Base-by-base conservation (phyloP, 2,888 invertebrate species). In the Erebia aethiops region DNA sequence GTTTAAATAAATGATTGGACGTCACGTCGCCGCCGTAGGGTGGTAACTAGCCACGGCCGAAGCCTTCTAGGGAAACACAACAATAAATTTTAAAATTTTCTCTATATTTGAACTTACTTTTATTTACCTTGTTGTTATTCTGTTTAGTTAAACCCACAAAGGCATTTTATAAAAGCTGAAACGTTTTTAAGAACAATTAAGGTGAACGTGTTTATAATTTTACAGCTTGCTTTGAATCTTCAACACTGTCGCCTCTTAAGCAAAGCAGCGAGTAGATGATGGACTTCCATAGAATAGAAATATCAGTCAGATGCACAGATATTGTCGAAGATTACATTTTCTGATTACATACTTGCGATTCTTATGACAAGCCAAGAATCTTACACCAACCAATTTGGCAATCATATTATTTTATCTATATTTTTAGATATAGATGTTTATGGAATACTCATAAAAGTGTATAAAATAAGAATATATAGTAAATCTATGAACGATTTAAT, bases 121-220 rank as follows among this genome's bases (percentile, higher is more conserved):
- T 3, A 11, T 21, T 56, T 13, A 18, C 4, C 13, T 57, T 26
- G 11, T 13, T 18, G 11, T 56, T 26, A 46, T 46, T 46, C 11
- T 46, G 46, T 62, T 62, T 46, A 62, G 21, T 21, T n/a, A 57
- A 46, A 58, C 14, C n/a, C 35, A n/a, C 58, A n/a, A 8, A 35
- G 18, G 41, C 14, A 10, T 46, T 57, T n/a, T 18, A 46, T 57
- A 49, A 57, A 58, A 67, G 35, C 57, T 58, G 16, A 49, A 67
- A 58, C 67, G 46, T 58, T 58, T 65, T 18, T 13, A 13, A 65
- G 41, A 26, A 35, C 67, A 52, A 18, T 67, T 60, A 61, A 62
- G 26, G 21, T 68, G 57, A 56, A 68, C 54, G 62, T 56, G 69
- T 46, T 69, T 46, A 69, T 62, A 69, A 62, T 56, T 69, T 69